Evolutionary conservation across 2,888 invertebrate genomes (phyloP), one percentile per base, ranked within the genome.

Genomic region (Metallyticus violacea): DNA sequence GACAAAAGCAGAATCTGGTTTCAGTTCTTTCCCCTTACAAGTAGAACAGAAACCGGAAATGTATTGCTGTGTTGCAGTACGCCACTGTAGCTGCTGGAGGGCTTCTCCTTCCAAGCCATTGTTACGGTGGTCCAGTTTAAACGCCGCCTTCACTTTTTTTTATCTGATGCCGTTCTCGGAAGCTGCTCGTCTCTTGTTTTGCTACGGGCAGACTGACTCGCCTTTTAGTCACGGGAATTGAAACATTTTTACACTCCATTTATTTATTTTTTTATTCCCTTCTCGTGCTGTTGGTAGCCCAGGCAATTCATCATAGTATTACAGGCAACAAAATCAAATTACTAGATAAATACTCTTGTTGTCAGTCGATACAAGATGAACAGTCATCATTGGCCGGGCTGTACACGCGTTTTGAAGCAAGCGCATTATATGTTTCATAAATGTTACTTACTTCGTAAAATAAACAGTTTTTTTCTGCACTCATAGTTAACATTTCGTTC

Each of bases 221-320:
- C 15, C 40, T 62, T 78, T 76, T 40, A n/a, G 40, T 85, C 80
- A 86, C 85, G 85, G 62, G 79, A 87, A 87, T 29, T 83, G 82
- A 86, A 82, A 81, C 77, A 78, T 81, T 87, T 77, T 85, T 84
- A 79, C 81, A 82, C 85, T 85, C 85, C 82, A 81, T 82, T 85
- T 83, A 77, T 83, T 62, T 77, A 83, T 62, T 62, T 62, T 40
- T 62, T 62, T 40, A 7, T 9, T 40, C 22, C n/a, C 40, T 62
- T 62, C 40, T 62, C 40, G 40, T 62, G 40, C 40, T 62, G 40
- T 62, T 62, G 40, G 40, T 62, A 62, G 40, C 40, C 15, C n/a
- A 1, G 22, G 40, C 40, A 62, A 62, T 62, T 62, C 40, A 62
- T 62, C 40, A 62, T 62, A 3, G 40, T 15, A 62, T 62, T 62